A percentile compares a stretch with the other conserved stretches of the same genome.
phyloP scores from a whole-genome alignment of 2,113 vertebrate species.

The Silurus glanis region DNA sequence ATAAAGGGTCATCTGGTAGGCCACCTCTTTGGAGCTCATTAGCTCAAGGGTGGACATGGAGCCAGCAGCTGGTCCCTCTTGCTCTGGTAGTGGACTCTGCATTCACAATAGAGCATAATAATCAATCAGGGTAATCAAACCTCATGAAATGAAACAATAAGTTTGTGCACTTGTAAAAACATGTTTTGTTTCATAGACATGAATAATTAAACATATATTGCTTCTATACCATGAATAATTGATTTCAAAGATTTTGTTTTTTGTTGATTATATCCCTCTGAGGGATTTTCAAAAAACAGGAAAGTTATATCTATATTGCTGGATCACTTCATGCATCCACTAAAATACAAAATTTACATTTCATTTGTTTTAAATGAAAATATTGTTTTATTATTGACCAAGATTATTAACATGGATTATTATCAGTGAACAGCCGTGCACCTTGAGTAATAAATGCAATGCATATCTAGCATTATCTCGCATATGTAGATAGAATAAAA shows the following conservation, averaged over 20 bases:
- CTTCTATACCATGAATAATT: too few species aligned
- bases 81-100: constrained; percentile 89
- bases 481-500: background rate
- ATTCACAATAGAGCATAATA: constrained; percentile 32
- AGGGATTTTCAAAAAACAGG: background rate
- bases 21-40: constrained; percentile 97
- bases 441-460: background rate
- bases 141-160: background rate
- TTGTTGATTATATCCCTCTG: background rate
- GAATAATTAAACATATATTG: too few species aligned
- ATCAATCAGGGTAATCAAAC: constrained; percentile 28
- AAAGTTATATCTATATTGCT: background rate
- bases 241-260: too few species aligned
- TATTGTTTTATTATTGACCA: background rate
- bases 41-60: constrained; percentile 88
- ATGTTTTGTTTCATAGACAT: background rate
- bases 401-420: background rate
- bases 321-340: background rate
- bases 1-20: constrained; percentile 92
- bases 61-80: constrained; percentile 88
- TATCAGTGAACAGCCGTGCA: too few species aligned
- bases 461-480: background rate
- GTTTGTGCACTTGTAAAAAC: background rate
- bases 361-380: background rate
- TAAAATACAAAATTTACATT: background rate